Percentiles rank a stretch among this genome's conserved stretches.
Evolutionary conservation across 1,140 invertebrate species (phyloP).

Genomic region (Batillaria attramentaria): DNA sequence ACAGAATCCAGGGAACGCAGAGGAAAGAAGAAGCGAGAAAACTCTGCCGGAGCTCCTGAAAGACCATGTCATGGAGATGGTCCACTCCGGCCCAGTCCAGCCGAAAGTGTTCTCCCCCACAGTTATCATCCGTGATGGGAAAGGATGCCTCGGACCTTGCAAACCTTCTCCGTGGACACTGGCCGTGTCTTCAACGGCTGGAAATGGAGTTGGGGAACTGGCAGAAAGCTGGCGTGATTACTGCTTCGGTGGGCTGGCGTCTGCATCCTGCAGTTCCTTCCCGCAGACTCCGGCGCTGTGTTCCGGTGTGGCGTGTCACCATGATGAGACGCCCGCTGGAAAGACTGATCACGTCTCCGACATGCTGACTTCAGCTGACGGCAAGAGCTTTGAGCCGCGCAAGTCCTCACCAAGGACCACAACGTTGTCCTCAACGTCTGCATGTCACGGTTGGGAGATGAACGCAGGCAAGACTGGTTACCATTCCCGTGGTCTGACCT

Average conservation of each 20-base stretch:
- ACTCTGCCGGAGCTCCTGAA: neutral
- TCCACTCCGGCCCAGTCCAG: neutral
- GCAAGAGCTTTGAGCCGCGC: too few relatives aligned
- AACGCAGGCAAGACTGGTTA: too few relatives aligned
- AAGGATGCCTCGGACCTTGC: neutral
- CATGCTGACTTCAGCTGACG: too few relatives aligned
- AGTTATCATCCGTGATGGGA: conserved; percentile 11
- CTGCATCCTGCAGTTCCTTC: neutral
- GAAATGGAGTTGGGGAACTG: neutral
- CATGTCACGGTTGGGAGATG: too few relatives aligned
- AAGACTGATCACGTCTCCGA: too few relatives aligned
- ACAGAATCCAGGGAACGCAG: neutral
- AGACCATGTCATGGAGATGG: neutral
- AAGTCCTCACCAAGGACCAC: too few relatives aligned
- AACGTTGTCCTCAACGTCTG: too few relatives aligned
- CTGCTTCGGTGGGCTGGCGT: neutral
- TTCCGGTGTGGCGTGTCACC: too few relatives aligned
- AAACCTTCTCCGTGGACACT: neutral
- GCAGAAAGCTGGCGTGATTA: neutral
- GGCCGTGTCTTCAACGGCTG: neutral
- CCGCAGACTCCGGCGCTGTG: too few relatives aligned
- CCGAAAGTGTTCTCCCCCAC: neutral
- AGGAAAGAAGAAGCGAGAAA: neutral
- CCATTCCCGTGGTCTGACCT: too few relatives aligned
- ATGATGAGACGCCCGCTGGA: too few relatives aligned